Percentiles rank a stretch among this genome's conserved stretches.
phyloP scores from a whole-genome alignment of 1,140 invertebrate species.

The Hypothenemus hampei region DNA sequence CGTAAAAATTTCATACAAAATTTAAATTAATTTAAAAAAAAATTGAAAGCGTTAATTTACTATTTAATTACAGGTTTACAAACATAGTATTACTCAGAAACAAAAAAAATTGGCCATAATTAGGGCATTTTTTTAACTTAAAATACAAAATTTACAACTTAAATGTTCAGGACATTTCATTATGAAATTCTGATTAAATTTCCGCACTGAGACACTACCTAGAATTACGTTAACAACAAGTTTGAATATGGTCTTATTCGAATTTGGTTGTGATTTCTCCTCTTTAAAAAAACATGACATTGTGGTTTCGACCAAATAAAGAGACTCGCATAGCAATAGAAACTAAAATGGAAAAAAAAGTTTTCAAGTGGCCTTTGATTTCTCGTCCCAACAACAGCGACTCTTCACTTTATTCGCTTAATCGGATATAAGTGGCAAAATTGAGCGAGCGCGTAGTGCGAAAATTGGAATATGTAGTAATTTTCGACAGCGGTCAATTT shows the following conservation, averaged over 20 bases:
- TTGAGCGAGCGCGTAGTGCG: background rate
- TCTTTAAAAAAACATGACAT: background rate
- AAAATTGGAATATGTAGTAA: background rate
- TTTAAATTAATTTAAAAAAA: background rate
- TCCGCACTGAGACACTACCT: too few species aligned
- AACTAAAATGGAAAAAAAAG: background rate
- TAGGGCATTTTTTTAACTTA: background rate
- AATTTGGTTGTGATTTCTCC: too few species aligned
- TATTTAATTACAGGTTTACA: background rate
- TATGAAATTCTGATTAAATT: too few species aligned
- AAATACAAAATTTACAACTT: background rate
- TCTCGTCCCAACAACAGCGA: background rate
- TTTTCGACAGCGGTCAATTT: constrained; percentile 1
- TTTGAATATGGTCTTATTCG: too few species aligned
- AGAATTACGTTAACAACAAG: too few species aligned
- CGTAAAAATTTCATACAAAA: background rate
- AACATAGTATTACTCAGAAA: background rate
- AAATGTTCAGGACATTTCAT: background rate
- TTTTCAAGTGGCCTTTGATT: background rate
- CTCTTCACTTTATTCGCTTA: background rate
- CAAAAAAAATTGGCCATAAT: background rate
- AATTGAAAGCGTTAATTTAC: background rate
- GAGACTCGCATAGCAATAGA: background rate
- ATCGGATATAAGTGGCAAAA: background rate
- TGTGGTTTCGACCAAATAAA: background rate